Evolutionary conservation across 2,113 vertebrate species (phyloP).

Genomic region (Erinaceus europaeus): DNA sequence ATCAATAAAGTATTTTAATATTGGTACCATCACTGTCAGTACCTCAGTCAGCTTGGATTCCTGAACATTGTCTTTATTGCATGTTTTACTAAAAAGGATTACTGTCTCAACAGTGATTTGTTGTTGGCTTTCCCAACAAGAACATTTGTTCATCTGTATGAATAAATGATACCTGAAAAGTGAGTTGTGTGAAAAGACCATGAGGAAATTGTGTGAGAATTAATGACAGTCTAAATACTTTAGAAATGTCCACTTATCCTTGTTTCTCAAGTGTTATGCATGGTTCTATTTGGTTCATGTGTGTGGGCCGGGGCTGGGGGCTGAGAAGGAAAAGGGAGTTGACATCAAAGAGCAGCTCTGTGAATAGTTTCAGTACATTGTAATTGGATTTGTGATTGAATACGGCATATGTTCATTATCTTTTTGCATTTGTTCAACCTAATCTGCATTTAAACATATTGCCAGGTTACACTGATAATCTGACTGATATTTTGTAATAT

Average conservation of each 20-base stretch:
- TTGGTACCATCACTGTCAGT: background rate
- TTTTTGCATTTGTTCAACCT: background rate
- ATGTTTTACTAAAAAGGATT: background rate
- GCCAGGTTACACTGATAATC: background rate
- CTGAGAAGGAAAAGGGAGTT: too few species aligned
- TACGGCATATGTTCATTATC: background rate
- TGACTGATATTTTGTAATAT: background rate
- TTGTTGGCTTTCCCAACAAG: background rate
- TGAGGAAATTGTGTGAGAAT: background rate
- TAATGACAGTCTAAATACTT: background rate
- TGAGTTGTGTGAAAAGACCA: background rate
- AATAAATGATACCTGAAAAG: background rate
- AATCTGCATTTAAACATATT: background rate
- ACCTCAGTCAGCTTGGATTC: background rate
- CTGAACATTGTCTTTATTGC: background rate
- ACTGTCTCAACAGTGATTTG: background rate
- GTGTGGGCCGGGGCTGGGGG: too few species aligned
- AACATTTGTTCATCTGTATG: background rate
- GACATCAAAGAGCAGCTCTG: background rate
- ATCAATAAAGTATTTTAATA: background rate
- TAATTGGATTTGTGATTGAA: background rate
- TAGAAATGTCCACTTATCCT: background rate
- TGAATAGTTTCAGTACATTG: background rate
- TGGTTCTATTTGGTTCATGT: background rate
- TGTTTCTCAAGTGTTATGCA: background rate